Evolutionary conservation across 2,888 invertebrate genomes (phyloP), one percentile per base, ranked within the genome.

Genomic region (Mechanitis mazaeus): DNA sequence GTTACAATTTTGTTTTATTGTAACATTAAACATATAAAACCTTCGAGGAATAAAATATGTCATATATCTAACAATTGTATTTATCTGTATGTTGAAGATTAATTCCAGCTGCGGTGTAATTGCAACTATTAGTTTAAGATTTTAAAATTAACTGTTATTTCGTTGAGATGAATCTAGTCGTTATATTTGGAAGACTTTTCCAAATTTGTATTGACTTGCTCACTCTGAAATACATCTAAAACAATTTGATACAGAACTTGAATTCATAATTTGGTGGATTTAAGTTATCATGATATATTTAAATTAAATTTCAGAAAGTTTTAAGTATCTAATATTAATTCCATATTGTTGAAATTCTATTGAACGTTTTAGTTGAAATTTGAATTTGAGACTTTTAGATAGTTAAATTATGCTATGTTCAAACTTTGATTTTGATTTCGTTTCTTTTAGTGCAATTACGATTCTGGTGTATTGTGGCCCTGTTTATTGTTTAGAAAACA

Each of bases 331-430:
- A 20, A 20, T 20, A 20, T 20, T 20, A 20, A 20, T 20, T 20
- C 20, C 20, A 20, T 20, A 20, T 20, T 20, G 20, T 20, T 20
- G 20, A 20, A 20, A 20, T 20, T 20, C 20, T 20, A 20, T 20
- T 20, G 20, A 20, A 20, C 20, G 20, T 20, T 66, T 75, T 79
- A 78, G 77, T 72, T 78, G 76, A 72, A 68, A 69, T 75, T 70
- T 64, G 69, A 72, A 66, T 71, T 76, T 71, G 65, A 71, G 74
- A 72, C 71, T 76, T 72, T 72, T 80, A 79, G 76, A 74, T 81
- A 81, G 80, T 72, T 63, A 72, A 81, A 78, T 79, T 78, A 74
- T 76, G 77, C 76, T 64, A 67, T 73, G 35, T 46, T 20, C 20
- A n/a, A 56, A 54, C 50, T 45, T 47, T 20, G 55, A 59, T 61